Conservation (phyloP, 2,888 invertebrate genomes). For the Drosophila paramelanica region DNA sequence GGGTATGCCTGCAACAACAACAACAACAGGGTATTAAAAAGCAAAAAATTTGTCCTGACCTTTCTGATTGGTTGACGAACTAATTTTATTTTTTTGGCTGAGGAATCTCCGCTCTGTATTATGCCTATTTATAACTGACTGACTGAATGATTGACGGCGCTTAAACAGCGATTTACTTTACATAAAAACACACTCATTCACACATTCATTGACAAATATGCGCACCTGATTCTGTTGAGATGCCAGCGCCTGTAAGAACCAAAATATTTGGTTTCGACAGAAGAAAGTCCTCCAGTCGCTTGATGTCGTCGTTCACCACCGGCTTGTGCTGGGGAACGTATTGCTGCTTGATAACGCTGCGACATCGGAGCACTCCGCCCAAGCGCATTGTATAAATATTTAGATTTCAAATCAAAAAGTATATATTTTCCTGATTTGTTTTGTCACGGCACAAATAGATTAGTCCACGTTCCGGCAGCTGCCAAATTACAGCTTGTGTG, state of each 20-base stretch:
- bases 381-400: conserved; percentile 76
- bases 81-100: too few species aligned
- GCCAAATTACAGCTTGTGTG: background rate
- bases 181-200: too few species aligned
- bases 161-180: too few species aligned
- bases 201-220: too few species aligned
- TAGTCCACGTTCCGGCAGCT: background rate
- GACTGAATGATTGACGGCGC: too few species aligned
- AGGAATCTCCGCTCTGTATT: too few species aligned
- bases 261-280: conserved; percentile 86
- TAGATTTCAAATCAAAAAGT: conserved; percentile 1
- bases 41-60: too few species aligned
- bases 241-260: conserved; percentile 95
- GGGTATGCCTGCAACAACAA: conserved; percentile 90
- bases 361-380: conserved; percentile 59
- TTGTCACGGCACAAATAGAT: background rate
- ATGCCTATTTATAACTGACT: too few species aligned
- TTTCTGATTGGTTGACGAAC: too few species aligned
- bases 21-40: background rate
- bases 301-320: conserved; percentile 87
- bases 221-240: conserved; percentile 96
- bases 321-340: conserved; percentile 91
- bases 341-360: conserved; percentile 62
- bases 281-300: conserved; percentile 82
- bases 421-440: background rate